Conservation (phyloP, 2,113 vertebrate species). For the Acanthochromis polyacanthus region DNA sequence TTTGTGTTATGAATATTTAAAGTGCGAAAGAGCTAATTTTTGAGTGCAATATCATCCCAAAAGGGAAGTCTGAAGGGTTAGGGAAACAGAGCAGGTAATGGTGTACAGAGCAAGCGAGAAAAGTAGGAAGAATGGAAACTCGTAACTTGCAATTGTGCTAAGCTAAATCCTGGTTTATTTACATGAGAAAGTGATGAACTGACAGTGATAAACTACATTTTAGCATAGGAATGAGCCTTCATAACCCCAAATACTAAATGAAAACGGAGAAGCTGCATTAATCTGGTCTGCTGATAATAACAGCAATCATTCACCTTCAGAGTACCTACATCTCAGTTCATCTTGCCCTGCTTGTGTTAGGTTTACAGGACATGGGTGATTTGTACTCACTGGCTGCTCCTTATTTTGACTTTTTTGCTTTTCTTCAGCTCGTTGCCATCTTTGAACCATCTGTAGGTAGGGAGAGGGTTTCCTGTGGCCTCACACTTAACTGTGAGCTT, state of each 20-base stretch:
- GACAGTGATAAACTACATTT: neutral
- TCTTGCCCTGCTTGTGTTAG: neutral
- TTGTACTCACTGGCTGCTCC: slow-evolving; percentile 89
- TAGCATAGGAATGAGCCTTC: neutral
- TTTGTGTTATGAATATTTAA: neutral
- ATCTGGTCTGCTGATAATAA: slow-evolving; percentile 9
- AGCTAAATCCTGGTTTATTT: neutral
- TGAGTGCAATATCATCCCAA: neutral
- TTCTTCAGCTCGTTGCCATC: slow-evolving; percentile 95
- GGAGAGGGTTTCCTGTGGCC: slow-evolving; percentile 90
- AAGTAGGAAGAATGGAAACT: neutral
- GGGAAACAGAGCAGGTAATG: neutral
- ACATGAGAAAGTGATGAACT: neutral
- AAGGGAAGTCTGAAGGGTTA: too few relatives aligned
- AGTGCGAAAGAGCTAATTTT: neutral
- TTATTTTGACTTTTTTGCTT: slow-evolving; percentile 92
- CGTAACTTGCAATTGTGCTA: neutral
- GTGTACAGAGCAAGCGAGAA: neutral
- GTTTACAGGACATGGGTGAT: slow-evolving; percentile 20
- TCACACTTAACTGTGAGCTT: slow-evolving; percentile 94
- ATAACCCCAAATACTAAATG: neutral
- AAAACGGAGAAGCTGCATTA: slow-evolving; percentile 5
- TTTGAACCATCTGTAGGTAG: slow-evolving; percentile 96
- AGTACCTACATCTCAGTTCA: slow-evolving; percentile 17
- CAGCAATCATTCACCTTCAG: neutral